Evolutionary conservation across 2,113 vertebrate species (phyloP).

Genomic region (Strix uralensis): DNA sequence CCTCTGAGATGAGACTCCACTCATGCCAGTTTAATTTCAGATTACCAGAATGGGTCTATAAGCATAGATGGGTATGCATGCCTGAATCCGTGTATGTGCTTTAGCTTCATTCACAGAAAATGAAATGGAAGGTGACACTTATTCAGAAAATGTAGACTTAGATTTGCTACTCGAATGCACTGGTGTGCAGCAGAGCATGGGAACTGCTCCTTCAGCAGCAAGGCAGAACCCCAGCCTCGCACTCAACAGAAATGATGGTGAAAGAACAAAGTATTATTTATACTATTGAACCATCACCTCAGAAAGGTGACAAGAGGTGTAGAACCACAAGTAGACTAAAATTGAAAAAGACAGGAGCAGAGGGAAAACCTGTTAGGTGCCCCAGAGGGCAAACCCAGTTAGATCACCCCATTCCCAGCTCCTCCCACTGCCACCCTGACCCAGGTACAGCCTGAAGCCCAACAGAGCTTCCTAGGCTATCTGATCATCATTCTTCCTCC

Average conservation of each 20-base stretch:
- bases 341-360: neutral
- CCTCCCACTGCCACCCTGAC: neutral
- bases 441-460: neutral
- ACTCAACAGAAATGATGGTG: neutral
- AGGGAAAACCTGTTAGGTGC: neutral
- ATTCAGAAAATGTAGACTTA: neutral
- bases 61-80: neutral
- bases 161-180: neutral
- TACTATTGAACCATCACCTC: fast-evolving
- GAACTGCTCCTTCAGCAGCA: neutral
- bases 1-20: neutral
- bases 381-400: no score
- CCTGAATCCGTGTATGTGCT: neutral
- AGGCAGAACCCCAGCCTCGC: neutral
- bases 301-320: neutral
- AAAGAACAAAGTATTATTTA: neutral
- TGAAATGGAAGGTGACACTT: neutral
- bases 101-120: neutral
- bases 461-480: neutral
- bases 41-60: neutral
- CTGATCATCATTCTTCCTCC: neutral
- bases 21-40: neutral
- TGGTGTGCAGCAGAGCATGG: neutral
- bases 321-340: neutral
- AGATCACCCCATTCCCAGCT: neutral